Evolutionary conservation across 2,113 vertebrate species (phyloP).

Genomic region (Sinocyclocheilus rhinocerous): DNA sequence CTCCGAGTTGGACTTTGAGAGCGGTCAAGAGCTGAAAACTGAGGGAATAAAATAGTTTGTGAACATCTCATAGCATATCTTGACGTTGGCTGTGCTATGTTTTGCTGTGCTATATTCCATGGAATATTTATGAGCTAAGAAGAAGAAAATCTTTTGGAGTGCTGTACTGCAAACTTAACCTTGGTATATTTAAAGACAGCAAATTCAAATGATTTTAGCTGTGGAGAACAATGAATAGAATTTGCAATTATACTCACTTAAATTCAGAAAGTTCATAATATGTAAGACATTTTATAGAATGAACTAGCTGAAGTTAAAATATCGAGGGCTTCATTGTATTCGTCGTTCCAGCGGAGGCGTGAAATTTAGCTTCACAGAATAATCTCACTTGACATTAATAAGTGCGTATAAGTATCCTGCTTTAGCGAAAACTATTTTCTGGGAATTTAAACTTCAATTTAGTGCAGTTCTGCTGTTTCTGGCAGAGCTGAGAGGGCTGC

Average conservation of each 20-base stretch:
- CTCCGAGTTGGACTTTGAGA: slow-evolving; percentile 22
- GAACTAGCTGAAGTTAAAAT: slow-evolving; percentile 1
- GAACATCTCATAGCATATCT: not conserved
- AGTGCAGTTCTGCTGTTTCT: slow-evolving; percentile 32
- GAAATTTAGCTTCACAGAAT: slow-evolving; percentile 47
- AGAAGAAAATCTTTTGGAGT: not conserved
- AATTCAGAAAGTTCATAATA: not conserved
- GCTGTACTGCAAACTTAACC: not conserved
- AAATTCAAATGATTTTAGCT: not conserved
- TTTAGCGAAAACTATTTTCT: slow-evolving; percentile 45
- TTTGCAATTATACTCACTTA: not conserved
- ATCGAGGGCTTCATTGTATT: slow-evolving; percentile 27
- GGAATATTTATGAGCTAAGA: not conserved
- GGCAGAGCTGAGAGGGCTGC: slow-evolving; percentile 30
- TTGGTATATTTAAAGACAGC: not conserved
- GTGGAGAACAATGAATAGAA: not conserved
- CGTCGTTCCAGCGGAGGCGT: slow-evolving; percentile 31
- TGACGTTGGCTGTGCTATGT: not conserved
- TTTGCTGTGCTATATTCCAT: not conserved
- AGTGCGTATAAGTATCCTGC: slow-evolving; percentile 38
- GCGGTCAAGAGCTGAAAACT: not conserved
- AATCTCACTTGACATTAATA: slow-evolving; percentile 54
- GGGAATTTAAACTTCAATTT: slow-evolving; percentile 53
- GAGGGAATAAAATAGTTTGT: not conserved
- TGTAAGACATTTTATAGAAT: not conserved